Base-by-base conservation (phyloP, 2,113 vertebrate species). In the Sprattus sprattus region DNA sequence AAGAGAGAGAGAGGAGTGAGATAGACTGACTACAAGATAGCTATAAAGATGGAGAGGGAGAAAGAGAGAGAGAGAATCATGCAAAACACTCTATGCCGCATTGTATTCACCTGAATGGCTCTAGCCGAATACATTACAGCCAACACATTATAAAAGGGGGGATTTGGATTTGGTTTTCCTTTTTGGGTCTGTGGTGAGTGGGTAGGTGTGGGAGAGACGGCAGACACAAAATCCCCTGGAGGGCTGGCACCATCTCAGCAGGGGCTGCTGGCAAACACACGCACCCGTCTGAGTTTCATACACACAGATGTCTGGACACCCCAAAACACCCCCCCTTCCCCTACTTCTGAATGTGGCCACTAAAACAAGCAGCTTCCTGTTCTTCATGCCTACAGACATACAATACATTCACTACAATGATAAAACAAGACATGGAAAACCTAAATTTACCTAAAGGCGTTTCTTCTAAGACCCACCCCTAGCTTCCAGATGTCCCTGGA, bases 281-380 rank as follows among this genome's bases (percentile, higher is more conserved):
- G 20, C 54, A 60, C 54, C 20, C 20, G 20, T 60, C 54, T 60
- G 54, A 60, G 18, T 4, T 78, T 84, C 64, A 84, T 57, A 32
- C 49, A 85, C 44, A 81, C 49, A 81, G 84, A 85, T 85, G 84
- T 85, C 84, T 85, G 52, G 50, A 13, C 50, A 81, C 50, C 80
- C 60, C 18, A 81, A 81, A 39, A 85, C 18, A 60, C 54, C 9
- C 50, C 50, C 2, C 52, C 52, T 2, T 54, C 16, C 16, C 16
- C 52, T 18, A 15, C 52, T 54, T 54, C 15, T 54, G 52, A 15
- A 54, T 54, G 52, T 54, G 52, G 15, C 16, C 13, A 54, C 52
- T 15, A 54, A 54, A 15, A 54, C 52, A 49, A 11, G 47, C 47
- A 11, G 47, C 47, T 11, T 49, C 8, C 47, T 18, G 52, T 54